These are phyloP conservation scores for Drosophila multiciliata DNA, from an alignment of 2,888 invertebrate species.

Conservation along the genomic window DNA sequence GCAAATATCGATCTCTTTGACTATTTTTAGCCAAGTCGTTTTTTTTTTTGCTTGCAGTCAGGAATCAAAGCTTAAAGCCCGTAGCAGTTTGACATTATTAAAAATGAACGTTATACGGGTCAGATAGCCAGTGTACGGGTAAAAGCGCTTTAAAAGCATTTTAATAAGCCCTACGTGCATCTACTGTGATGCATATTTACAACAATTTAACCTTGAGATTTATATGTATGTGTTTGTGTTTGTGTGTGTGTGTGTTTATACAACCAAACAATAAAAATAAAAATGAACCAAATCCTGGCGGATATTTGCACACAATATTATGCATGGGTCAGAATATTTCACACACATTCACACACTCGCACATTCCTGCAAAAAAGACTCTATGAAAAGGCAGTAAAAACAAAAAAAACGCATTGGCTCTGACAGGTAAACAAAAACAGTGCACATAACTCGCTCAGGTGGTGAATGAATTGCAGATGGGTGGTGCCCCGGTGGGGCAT, in stretches of 20 bases:
- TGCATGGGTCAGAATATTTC: slow-evolving; percentile 27
- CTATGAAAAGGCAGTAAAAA: slow-evolving; percentile 60
- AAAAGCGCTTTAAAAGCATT: slow-evolving; percentile 31
- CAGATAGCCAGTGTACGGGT: slow-evolving; percentile 32
- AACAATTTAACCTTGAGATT: slow-evolving; percentile 73
- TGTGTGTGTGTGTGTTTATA: slow-evolving; percentile 4
- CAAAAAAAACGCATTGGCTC: slow-evolving; percentile 50
- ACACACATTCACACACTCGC: not conserved
- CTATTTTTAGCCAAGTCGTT: slow-evolving; percentile 1
- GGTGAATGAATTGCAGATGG: slow-evolving; percentile 10
- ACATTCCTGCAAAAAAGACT: slow-evolving; percentile 22
- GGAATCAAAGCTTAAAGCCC: slow-evolving; percentile 45
- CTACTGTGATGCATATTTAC: slow-evolving; percentile 68
- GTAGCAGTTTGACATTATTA: slow-evolving; percentile 63
- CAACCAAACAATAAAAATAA: not conserved
- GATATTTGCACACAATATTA: slow-evolving; percentile 41
- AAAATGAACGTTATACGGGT: slow-evolving; percentile 58
- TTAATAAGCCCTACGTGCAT: slow-evolving; percentile 54
- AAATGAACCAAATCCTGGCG: slow-evolving; percentile 42
- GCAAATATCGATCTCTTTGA: slow-evolving; percentile 45
- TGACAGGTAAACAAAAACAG: slow-evolving; percentile 43
- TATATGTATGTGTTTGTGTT: slow-evolving; percentile 39
- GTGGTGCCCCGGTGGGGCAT: not conserved
- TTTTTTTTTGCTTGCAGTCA: slow-evolving; percentile 34
- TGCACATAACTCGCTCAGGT: slow-evolving; percentile 56